Percentiles rank a stretch among this genome's conserved stretches.
phyloP scores from a whole-genome alignment of 2,888 invertebrate genomes.

The Pseudeuparius sepicola region DNA sequence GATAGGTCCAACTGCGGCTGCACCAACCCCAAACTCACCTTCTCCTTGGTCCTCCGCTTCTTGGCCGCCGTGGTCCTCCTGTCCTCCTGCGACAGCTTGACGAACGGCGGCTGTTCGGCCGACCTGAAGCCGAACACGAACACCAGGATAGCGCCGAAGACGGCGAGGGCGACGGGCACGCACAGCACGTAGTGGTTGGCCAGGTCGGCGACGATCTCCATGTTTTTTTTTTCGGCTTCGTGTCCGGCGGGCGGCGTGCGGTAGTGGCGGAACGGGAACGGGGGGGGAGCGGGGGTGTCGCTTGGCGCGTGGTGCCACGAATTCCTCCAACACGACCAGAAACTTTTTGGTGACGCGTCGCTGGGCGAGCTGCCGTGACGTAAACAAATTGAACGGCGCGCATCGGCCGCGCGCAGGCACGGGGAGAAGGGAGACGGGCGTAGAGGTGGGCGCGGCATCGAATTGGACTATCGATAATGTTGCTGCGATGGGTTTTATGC shows the following conservation, averaged over 20 bases:
- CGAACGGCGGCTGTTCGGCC: slow-evolving; percentile 63
- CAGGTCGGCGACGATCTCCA: slow-evolving; percentile 52
- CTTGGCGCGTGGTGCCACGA: too few relatives aligned
- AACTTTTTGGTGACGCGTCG: slow-evolving; percentile 52
- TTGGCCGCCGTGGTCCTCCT: slow-evolving; percentile 53
- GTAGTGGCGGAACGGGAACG: too few relatives aligned
- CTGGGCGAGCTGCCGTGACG: neutral
- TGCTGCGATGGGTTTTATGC: too few relatives aligned
- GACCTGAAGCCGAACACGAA: slow-evolving; percentile 33
- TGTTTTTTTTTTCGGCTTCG: too few relatives aligned
- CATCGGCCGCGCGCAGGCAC: too few relatives aligned
- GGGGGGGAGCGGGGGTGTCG: too few relatives aligned
- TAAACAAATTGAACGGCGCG: neutral
- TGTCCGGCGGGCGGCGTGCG: too few relatives aligned
- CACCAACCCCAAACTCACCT: slow-evolving; percentile 50
- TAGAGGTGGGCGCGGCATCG: too few relatives aligned
- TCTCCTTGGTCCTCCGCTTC: slow-evolving; percentile 62
- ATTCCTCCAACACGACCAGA: slow-evolving; percentile 13
- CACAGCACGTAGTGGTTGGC: slow-evolving; percentile 47
- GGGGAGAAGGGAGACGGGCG: too few relatives aligned
- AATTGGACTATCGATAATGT: too few relatives aligned
- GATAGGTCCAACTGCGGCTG: too few relatives aligned
- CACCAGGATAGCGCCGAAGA: slow-evolving; percentile 29
- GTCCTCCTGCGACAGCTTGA: slow-evolving; percentile 59
- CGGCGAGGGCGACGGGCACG: slow-evolving; percentile 46